These are phyloP conservation scores for Scaptomyza tumidula DNA, from an alignment of 2,888 invertebrate species.

Conservation along the genomic window DNA sequence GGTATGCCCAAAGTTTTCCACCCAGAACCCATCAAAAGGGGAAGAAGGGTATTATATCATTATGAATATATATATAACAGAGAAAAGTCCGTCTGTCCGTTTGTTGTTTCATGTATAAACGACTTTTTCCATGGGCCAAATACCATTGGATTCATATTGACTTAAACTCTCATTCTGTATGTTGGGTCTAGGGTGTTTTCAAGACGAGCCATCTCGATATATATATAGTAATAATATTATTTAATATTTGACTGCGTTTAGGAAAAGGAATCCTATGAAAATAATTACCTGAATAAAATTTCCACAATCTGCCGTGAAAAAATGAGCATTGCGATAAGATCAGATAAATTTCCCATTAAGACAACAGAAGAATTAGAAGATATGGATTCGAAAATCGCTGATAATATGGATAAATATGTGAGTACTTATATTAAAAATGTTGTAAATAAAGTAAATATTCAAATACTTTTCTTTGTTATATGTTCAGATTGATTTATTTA, in stretches of 20 bases:
- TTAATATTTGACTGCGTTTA: not conserved
- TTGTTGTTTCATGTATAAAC: too few relatives aligned
- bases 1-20: slow-evolving; percentile 5
- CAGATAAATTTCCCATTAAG: slow-evolving; percentile 43
- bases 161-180: too few relatives aligned
- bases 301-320: slow-evolving; percentile 16
- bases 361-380: slow-evolving; percentile 30
- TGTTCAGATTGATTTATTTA: slow-evolving; percentile 40
- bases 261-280: slow-evolving; percentile 1
- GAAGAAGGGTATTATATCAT: not conserved
- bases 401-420: slow-evolving; percentile 46
- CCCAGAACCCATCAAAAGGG: not conserved
- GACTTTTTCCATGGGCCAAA: too few relatives aligned
- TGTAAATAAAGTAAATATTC: not conserved
- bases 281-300: slow-evolving; percentile 1
- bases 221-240: too few relatives aligned
- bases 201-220: not conserved
- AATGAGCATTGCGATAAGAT: slow-evolving; percentile 16
- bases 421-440: not conserved
- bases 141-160: too few relatives aligned
- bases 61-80: not conserved
- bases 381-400: slow-evolving; percentile 40
- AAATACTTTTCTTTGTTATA: not conserved
- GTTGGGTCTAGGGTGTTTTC: not conserved
- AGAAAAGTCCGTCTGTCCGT: not conserved